Evolutionary conservation across 2,113 vertebrate species (phyloP).

Genomic region (Campylorhamphus procurvoides): DNA sequence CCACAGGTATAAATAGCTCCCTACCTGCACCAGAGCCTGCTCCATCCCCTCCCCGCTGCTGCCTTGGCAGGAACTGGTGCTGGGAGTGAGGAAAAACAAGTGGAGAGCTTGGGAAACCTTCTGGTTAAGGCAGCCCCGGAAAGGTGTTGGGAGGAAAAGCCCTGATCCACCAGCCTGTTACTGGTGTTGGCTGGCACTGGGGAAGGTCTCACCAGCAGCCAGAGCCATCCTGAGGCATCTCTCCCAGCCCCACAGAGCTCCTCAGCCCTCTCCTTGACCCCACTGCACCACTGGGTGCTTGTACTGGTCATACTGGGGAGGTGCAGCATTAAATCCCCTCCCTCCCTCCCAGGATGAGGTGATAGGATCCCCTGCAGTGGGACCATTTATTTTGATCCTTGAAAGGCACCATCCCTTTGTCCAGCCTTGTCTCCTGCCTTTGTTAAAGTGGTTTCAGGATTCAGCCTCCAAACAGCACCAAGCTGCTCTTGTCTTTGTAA

Average conservation of each 20-base stretch:
- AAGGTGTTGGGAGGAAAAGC: background rate
- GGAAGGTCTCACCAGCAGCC: background rate
- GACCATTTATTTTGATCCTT: background rate
- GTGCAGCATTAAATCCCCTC: background rate
- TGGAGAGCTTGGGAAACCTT: background rate
- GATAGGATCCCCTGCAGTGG: background rate
- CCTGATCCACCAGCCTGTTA: rapidly evolving
- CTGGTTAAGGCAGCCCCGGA: background rate
- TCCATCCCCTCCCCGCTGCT: background rate
- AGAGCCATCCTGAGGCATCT: background rate
- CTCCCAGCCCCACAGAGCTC: background rate
- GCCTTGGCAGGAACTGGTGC: background rate
- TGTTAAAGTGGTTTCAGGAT: background rate
- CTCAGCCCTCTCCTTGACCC: background rate
- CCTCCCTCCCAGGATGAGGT: background rate
- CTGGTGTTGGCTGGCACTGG: background rate
- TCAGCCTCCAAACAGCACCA: background rate
- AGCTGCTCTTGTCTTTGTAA: background rate
- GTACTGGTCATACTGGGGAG: background rate
- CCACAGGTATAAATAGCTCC: slow-evolving; percentile 23
- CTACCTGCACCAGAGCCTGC: background rate
- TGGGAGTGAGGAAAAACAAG: background rate
- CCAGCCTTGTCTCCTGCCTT: background rate
- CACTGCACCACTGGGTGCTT: rapidly evolving
- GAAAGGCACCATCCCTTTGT: background rate